Conservation (phyloP, 92 coral and sea anemone species). For the Epizoanthus fatuus region DNA sequence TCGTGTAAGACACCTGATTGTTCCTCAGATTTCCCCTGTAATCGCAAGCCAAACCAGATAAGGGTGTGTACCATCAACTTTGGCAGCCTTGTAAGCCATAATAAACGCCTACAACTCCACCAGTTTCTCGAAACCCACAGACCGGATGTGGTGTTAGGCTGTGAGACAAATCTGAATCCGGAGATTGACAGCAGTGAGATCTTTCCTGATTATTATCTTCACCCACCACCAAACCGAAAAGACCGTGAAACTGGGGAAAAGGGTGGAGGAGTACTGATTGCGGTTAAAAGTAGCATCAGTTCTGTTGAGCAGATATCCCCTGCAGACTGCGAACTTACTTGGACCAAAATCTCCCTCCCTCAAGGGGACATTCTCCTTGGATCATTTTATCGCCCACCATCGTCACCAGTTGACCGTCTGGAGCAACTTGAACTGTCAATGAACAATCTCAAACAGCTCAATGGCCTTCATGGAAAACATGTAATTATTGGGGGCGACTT, state of each 20-base stretch:
- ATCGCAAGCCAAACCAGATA: conserved; percentile 20
- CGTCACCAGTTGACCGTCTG: neutral
- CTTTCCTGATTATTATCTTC: conserved; percentile 44
- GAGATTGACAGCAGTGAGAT: conserved; percentile 43
- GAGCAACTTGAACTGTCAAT: conserved; percentile 3
- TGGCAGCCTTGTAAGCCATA: conserved; percentile 44
- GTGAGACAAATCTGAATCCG: conserved; percentile 56
- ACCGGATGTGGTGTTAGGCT: conserved; percentile 53
- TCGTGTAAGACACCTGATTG: neutral
- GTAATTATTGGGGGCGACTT: conserved; percentile 4
- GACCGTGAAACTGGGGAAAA: conserved; percentile 49
- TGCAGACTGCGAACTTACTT: neutral
- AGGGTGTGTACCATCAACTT: conserved; percentile 11
- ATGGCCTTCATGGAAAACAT: conserved; percentile 14
- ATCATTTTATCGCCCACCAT: conserved; percentile 2
- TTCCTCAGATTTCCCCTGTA: conserved; percentile 13
- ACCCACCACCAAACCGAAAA: conserved; percentile 55
- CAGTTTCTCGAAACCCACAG: conserved; percentile 49
- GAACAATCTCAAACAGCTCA: neutral
- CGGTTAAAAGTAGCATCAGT: conserved; percentile 5
- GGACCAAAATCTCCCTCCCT: conserved; percentile 7
- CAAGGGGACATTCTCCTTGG: neutral
- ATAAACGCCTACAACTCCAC: conserved; percentile 42
- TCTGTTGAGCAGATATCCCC: conserved; percentile 4
- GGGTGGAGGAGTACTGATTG: conserved; percentile 42